Percentiles rank a stretch among this genome's conserved stretches.
Evolutionary conservation across 2,888 invertebrate genomes (phyloP).

Genomic region (Leptinotarsa tumamoca): DNA sequence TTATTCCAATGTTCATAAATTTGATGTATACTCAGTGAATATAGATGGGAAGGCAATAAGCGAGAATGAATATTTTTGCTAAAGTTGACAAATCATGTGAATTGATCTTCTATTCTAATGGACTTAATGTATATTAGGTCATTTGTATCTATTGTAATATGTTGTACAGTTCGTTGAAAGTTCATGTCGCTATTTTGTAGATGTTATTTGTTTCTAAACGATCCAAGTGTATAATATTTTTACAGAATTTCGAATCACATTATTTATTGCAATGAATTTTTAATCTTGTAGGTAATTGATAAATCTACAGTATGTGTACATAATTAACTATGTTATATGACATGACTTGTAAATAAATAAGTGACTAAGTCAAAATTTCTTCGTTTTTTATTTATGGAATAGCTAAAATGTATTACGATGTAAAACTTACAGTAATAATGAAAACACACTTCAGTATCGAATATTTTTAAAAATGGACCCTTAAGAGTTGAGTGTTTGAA

Average conservation of each 20-base stretch:
- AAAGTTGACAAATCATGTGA: not conserved
- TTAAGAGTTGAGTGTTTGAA: too few relatives aligned
- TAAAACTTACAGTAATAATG: too few relatives aligned
- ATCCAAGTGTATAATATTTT: conserved; percentile 56
- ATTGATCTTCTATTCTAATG: not conserved
- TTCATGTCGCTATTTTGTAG: conserved; percentile 53
- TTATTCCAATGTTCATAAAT: too few relatives aligned
- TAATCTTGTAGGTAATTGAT: conserved; percentile 50
- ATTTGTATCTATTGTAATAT: conserved; percentile 56
- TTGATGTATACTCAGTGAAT: too few relatives aligned
- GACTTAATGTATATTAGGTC: conserved; percentile 31
- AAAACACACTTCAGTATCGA: too few relatives aligned
- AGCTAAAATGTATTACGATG: too few relatives aligned
- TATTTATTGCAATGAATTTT: conserved; percentile 61
- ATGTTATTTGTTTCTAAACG: conserved; percentile 54
- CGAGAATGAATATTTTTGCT: not conserved
- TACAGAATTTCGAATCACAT: conserved; percentile 57
- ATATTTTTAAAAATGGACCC: too few relatives aligned
- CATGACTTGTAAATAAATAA: conserved; percentile 42
- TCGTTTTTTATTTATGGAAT: not conserved
- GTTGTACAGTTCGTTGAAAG: conserved; percentile 60
- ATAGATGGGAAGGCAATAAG: too few relatives aligned
- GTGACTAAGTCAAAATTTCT: not conserved
- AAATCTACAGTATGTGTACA: conserved; percentile 42
- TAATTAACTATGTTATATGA: conserved; percentile 48